Evolutionary conservation across 1,140 invertebrate genomes (phyloP), one percentile per base, ranked within the genome.

Genomic region (Papilio aristodemus): DNA sequence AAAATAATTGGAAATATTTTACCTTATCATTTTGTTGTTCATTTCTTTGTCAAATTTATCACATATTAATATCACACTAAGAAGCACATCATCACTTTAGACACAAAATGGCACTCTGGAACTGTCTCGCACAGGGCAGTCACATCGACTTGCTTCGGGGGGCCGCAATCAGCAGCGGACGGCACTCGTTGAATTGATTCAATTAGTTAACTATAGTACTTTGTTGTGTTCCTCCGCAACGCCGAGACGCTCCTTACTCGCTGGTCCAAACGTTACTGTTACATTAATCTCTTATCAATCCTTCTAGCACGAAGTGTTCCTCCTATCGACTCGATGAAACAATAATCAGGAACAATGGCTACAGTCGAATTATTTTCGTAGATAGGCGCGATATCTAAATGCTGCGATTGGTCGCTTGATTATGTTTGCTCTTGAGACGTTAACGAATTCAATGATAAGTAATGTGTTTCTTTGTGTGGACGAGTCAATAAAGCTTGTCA

Each of bases 251-350:
- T 85, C 77, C 76, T 84, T 73, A 71, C 76, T 72, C 75, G 77
- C 77, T 76, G 83, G 79, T 86, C 82, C 79, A 86, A 84, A 70
- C 81, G 81, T 82, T 84, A 89, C 88, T 90, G 73, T 64, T 68
- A 77, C 81, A 74, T 71, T 86, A 84, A 88, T 88, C 87, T 89
- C 83, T 91, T 91, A 91, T 91, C 86, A 89, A 73, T 75, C 78
- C 79, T 80, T 78, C 77, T 77, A 74, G 59, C 72, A 74, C 71
- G 67, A 73, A 73, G 69, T 70, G 77, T 80, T 36, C 27, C 39
- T 64, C 46, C 63, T 71, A 64, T 71, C 58, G 60, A 62, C 58
- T 50, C 62, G 41, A 46, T 73, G 71, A 81, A 71, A 81, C 77
- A 77, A 80, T 43, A 69, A 70, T 74, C 68, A 71, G 67, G 84